Conservation (phyloP, 2,888 invertebrate species). For the Phalangium opilio region DNA sequence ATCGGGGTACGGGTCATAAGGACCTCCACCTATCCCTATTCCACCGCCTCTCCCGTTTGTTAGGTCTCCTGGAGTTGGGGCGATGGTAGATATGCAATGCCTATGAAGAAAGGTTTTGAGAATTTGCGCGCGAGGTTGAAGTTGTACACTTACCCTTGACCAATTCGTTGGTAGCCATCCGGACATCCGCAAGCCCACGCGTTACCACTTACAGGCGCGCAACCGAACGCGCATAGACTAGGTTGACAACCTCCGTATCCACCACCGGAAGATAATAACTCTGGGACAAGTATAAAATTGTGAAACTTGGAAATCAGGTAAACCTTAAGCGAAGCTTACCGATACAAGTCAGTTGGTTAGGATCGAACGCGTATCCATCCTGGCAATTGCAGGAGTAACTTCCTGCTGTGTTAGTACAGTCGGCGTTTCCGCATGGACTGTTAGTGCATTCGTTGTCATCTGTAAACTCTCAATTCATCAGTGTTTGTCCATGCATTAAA, state of each 20-base stretch:
- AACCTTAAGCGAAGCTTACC: slow-evolving; percentile 38
- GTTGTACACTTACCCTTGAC: slow-evolving; percentile 41
- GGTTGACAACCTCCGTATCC: slow-evolving; percentile 47
- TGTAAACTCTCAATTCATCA: slow-evolving; percentile 1
- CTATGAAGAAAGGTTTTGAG: slow-evolving; percentile 32
- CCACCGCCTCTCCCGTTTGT: no score
- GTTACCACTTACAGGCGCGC: slow-evolving; percentile 43
- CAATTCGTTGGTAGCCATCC: slow-evolving; percentile 62
- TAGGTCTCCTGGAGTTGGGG: slow-evolving; percentile 28
- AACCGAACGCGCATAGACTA: slow-evolving; percentile 68
- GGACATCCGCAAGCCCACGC: slow-evolving; percentile 64
- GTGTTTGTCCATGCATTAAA: no score
- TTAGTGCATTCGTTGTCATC: slow-evolving; percentile 50
- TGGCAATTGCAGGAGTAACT: slow-evolving; percentile 63
- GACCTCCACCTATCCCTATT: not conserved
- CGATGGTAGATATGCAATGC: slow-evolving; percentile 54
- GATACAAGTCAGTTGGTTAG: slow-evolving; percentile 48
- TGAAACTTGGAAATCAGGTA: no score
- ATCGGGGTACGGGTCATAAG: slow-evolving; percentile 41
- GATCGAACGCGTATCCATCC: slow-evolving; percentile 56
- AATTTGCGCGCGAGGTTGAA: not conserved
- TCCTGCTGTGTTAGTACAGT: slow-evolving; percentile 56
- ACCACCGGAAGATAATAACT: slow-evolving; percentile 1
- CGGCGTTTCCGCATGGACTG: slow-evolving; percentile 49
- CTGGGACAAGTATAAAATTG: no score